Percentiles rank a stretch among this genome's conserved stretches.
These are phyloP conservation scores for Microctonus brassicae DNA, from an alignment of 2,888 invertebrate genomes.

Conservation along the genomic window DNA sequence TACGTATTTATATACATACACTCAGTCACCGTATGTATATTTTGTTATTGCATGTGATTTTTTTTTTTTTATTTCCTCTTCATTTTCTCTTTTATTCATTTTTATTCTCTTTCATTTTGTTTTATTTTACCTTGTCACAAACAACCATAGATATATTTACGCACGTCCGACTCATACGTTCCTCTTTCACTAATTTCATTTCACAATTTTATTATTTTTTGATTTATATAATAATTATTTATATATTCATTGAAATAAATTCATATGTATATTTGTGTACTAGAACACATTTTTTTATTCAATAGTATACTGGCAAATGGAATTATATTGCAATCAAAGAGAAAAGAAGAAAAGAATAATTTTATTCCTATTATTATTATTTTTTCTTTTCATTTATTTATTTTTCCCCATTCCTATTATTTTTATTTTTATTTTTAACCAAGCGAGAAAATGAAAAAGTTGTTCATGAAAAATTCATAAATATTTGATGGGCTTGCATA, in stretches of 20 bases:
- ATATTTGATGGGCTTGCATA: constrained; percentile 55
- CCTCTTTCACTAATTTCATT: neutral
- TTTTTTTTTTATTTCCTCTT: constrained; percentile 37
- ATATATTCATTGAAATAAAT: neutral
- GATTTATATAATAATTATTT: neutral
- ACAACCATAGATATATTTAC: neutral
- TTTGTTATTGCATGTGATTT: constrained; percentile 28
- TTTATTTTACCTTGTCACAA: neutral
- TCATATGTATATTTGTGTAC: neutral
- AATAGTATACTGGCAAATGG: neutral
- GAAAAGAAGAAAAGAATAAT: neutral
- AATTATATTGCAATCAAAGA: neutral
- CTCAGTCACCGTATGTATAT: neutral
- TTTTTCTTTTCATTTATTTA: constrained; percentile 3
- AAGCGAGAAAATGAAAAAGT: constrained; percentile 49
- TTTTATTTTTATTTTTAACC: neutral
- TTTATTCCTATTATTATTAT: neutral
- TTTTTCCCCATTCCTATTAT: neutral
- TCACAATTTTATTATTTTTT: neutral
- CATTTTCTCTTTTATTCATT: constrained; percentile 21
- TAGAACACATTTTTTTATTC: neutral
- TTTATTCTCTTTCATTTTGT: constrained; percentile 19
- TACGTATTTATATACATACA: constrained; percentile 13
- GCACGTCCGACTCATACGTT: neutral
- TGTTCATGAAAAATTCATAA: constrained; percentile 54